Conservation (phyloP, 2,113 vertebrate genomes). For the Onychorhynchus coronatus region DNA sequence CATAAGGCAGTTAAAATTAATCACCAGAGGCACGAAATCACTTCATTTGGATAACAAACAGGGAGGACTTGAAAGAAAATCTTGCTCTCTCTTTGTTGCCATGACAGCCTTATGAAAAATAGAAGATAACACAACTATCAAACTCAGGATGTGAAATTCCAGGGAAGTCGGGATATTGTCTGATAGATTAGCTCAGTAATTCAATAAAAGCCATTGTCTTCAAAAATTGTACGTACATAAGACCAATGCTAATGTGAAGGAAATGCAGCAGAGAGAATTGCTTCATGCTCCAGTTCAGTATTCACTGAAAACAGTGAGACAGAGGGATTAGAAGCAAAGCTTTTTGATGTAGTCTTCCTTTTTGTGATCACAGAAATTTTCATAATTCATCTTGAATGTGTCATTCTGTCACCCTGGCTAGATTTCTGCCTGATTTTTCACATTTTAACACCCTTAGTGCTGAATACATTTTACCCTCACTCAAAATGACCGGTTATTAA, state of each 20-base stretch:
- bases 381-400: not conserved
- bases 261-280: not conserved
- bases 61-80: not conserved
- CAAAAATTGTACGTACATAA: not conserved
- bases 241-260: not conserved
- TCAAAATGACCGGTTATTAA: not conserved
- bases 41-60: not conserved
- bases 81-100: not conserved
- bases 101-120: conserved; percentile 15
- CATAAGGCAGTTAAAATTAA: not conserved
- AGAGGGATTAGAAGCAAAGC: not conserved
- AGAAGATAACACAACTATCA: not conserved
- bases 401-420: not conserved
- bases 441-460: not conserved
- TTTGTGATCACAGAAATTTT: not conserved
- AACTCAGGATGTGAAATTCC: not conserved
- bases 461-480: not conserved
- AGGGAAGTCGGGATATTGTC: not conserved
- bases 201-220: not conserved
- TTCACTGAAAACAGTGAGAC: not conserved
- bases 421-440: not conserved
- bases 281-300: not conserved
- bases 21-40: not conserved
- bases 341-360: not conserved
- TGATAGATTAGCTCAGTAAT: not conserved